These are phyloP conservation scores for Tetraneura akinire DNA, from an alignment of 1,140 invertebrate species.

Conservation along the genomic window DNA sequence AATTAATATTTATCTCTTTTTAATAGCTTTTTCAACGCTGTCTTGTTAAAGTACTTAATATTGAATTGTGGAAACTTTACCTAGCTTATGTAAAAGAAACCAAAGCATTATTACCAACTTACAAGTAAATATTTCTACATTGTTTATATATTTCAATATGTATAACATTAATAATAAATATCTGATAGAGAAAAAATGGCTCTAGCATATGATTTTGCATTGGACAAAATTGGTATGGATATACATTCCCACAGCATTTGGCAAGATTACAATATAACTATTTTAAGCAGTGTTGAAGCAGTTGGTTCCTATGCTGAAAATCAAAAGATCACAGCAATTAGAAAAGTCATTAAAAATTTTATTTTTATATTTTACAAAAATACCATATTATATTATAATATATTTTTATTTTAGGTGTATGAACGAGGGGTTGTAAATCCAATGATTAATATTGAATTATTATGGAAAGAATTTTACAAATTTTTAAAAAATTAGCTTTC, in stretches of 20 bases:
- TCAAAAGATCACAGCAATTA: conserved; percentile 96
- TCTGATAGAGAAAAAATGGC: conserved; percentile 95
- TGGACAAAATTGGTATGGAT: conserved; percentile 99
- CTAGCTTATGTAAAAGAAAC: conserved; percentile 98
- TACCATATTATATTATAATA: too few species aligned
- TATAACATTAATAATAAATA: conserved; percentile 16
- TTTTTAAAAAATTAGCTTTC: too few species aligned
- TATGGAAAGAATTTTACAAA: conserved; percentile 97
- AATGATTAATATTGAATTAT: conserved; percentile 94
- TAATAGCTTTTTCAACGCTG: conserved; percentile 94
- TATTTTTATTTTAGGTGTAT: conserved; percentile 70
- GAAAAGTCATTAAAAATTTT: too few species aligned
- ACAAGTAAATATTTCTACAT: conserved; percentile 74
- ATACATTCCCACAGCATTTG: conserved; percentile 94
- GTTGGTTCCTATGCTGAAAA: conserved; percentile 99
- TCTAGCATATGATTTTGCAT: conserved; percentile 97
- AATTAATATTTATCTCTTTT: conserved; percentile 57
- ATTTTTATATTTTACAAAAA: too few species aligned
- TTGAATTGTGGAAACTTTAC: conserved; percentile 98
- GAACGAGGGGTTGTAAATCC: conserved; percentile 94
- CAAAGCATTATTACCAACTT: conserved; percentile 87
- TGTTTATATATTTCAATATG: too few species aligned
- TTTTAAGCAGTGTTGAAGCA: conserved; percentile 96
- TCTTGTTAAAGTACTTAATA: conserved; percentile 97
- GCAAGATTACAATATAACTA: conserved; percentile 97